Conservation (phyloP, 2,113 vertebrate genomes). For the Aldabrachelys gigantea region DNA sequence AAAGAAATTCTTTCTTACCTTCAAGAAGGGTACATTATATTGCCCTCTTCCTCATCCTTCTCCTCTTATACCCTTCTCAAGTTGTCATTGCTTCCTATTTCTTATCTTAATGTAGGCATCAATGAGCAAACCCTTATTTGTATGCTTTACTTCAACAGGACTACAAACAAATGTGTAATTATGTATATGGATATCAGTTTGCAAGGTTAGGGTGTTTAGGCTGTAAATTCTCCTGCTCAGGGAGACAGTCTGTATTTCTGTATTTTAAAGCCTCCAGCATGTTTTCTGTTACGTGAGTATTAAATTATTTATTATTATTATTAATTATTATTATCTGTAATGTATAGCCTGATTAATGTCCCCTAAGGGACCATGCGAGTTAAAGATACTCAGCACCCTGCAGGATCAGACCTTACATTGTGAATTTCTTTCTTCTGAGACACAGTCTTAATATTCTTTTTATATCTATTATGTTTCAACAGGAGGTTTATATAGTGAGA, state of each 20-base stretch:
- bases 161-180: not conserved
- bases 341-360: not conserved
- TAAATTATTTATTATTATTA: not conserved
- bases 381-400: not conserved
- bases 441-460: not conserved
- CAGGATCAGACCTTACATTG: not conserved
- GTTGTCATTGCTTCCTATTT: not conserved
- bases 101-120: not conserved
- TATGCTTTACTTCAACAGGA: not conserved
- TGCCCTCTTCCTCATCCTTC: not conserved
- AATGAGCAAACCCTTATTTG: not conserved
- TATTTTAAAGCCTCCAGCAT: not conserved
- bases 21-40: not conserved
- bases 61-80: not conserved
- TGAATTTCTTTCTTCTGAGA: not conserved
- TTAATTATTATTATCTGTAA: not conserved
- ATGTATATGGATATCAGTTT: rapidly evolving
- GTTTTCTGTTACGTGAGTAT: not conserved
- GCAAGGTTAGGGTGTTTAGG: not conserved
- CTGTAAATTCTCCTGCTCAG: not conserved
- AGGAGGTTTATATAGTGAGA: not conserved
- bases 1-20: not conserved
- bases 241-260: not conserved
- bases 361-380: not conserved
- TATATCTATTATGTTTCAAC: not conserved